A percentile compares a stretch with the other conserved stretches of the same genome.
Conservation (phyloP, 2,113 vertebrate species). For the Pipra filicauda region DNA sequence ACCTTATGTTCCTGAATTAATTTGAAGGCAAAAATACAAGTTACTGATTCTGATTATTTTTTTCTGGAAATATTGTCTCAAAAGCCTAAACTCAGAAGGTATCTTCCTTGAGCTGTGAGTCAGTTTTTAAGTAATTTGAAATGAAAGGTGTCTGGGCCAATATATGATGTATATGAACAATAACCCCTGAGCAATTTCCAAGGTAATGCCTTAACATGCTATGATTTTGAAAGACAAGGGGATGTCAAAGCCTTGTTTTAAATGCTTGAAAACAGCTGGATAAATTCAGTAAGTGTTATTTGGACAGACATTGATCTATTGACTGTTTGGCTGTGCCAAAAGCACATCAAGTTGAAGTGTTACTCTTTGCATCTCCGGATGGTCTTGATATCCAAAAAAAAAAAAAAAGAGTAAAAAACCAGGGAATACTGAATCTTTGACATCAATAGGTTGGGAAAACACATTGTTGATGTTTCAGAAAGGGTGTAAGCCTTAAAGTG, state of each 20-base stretch:
- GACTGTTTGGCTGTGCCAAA: background rate
- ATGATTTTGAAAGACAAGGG: background rate
- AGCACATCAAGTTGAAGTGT: background rate
- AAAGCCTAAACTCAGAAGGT: background rate
- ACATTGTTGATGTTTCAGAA: background rate
- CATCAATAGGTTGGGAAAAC: background rate
- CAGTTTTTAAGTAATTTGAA: background rate
- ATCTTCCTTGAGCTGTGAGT: background rate
- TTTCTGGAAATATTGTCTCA: background rate
- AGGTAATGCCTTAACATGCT: background rate
- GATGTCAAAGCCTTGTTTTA: background rate
- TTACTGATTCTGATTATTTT: background rate
- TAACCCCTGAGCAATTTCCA: background rate
- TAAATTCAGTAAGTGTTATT: background rate
- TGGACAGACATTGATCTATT: background rate
- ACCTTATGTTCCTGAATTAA: background rate
- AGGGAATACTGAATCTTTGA: background rate
- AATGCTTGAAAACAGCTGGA: background rate
- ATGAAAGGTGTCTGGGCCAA: background rate
- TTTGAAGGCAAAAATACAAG: background rate
- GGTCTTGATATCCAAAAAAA: background rate
- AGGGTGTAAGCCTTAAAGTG: background rate
- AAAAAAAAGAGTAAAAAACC: background rate
- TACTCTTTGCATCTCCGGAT: background rate
- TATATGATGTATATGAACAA: background rate